phyloP scores from a whole-genome alignment of 2,888 invertebrate species.

The Prenolepis imparis region DNA sequence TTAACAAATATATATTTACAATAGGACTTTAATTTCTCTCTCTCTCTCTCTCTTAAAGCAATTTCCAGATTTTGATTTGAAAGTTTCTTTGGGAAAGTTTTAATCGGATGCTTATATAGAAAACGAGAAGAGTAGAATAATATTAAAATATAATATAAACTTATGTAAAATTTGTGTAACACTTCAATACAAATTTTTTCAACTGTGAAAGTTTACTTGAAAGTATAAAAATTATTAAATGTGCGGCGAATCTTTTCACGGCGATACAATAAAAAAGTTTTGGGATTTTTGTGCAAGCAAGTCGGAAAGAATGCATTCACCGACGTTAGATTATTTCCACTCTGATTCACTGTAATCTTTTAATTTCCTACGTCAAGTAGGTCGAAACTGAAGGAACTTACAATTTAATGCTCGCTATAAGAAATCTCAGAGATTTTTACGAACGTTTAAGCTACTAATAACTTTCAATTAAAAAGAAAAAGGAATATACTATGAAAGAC shows the following conservation, averaged over 20 bases:
- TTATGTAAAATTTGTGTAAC: background rate
- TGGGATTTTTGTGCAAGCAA: background rate
- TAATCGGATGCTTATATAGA: background rate
- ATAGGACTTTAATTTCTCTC: background rate
- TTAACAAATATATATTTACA: too few relatives aligned
- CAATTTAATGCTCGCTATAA: background rate
- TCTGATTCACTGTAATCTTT: slow-evolving; percentile 27
- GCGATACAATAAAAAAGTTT: slow-evolving; percentile 29
- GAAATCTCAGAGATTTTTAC: background rate
- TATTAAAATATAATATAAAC: background rate
- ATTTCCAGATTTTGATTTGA: background rate
- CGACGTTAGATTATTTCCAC: slow-evolving; percentile 31
- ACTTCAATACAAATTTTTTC: background rate
- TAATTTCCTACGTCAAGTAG: slow-evolving; percentile 38
- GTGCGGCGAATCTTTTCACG: background rate
- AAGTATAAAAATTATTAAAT: background rate
- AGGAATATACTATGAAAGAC: background rate
- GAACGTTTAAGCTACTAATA: background rate
- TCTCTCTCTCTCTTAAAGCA: background rate
- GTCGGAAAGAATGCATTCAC: slow-evolving; percentile 11
- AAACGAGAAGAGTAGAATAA: background rate
- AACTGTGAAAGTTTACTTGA: slow-evolving; percentile 9
- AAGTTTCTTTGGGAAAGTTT: background rate
- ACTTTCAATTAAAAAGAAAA: background rate
- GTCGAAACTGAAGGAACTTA: slow-evolving; percentile 14